Evolutionary conservation across 2,888 invertebrate genomes (phyloP).

Genomic region (Cynaeus angustus): DNA sequence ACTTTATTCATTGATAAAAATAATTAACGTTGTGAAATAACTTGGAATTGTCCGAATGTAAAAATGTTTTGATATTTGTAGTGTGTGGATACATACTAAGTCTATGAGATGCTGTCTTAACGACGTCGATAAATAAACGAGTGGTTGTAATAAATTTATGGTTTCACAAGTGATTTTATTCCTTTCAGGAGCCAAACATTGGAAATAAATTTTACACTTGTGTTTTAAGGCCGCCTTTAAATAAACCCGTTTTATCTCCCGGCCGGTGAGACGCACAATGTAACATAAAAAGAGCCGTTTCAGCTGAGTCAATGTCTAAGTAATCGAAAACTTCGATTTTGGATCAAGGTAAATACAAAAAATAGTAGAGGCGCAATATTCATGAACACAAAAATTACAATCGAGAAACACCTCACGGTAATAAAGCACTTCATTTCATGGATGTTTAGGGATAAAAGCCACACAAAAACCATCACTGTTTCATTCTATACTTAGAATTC

Average conservation of each 20-base stretch:
- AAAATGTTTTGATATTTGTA: neutral
- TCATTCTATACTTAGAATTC: conserved; percentile 63
- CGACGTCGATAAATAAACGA: conserved; percentile 10
- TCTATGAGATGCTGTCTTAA: neutral
- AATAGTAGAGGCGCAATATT: conserved; percentile 60
- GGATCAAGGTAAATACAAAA: conserved; percentile 65
- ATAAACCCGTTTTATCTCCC: conserved; percentile 49
- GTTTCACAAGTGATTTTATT: conserved; percentile 26
- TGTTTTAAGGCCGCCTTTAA: conserved; percentile 43
- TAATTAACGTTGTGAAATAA: too few relatives aligned
- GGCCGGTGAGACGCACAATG: conserved; percentile 48
- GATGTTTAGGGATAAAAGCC: conserved; percentile 66
- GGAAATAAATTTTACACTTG: conserved; percentile 47
- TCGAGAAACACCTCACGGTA: conserved; percentile 61
- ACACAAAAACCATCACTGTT: conserved; percentile 59
- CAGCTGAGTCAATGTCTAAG: conserved; percentile 64
- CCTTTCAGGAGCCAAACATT: conserved; percentile 39
- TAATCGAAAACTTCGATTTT: conserved; percentile 65
- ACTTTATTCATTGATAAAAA: too few relatives aligned
- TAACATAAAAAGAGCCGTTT: conserved; percentile 54
- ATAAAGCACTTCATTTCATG: conserved; percentile 70
- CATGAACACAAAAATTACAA: conserved; percentile 61
- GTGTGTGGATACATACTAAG: neutral
- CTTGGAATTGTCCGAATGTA: neutral
- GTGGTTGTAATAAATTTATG: conserved; percentile 19